These are phyloP conservation scores for Vulpes vulpes DNA, from an alignment of 2,113 vertebrate genomes.

Conservation along the genomic window DNA sequence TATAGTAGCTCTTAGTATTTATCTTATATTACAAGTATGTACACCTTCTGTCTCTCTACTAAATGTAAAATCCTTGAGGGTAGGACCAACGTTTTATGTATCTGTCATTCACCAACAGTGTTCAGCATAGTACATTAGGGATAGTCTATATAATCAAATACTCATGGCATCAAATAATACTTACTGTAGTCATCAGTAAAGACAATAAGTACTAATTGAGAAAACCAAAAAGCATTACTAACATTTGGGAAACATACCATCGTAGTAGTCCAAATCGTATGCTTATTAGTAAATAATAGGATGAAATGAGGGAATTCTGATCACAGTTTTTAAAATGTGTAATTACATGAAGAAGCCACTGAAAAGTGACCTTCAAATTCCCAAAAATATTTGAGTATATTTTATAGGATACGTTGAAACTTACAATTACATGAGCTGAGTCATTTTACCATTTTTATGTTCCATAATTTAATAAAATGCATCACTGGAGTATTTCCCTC, in stretches of 20 bases:
- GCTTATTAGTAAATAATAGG: neutral
- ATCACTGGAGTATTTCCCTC: neutral
- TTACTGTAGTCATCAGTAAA: neutral
- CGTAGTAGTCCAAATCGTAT: neutral
- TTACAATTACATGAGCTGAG: neutral
- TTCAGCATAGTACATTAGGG: neutral
- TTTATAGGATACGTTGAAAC: neutral
- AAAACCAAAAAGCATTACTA: neutral
- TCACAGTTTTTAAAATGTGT: neutral
- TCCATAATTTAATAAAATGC: slow-evolving; percentile 17
- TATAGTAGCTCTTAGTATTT: neutral
- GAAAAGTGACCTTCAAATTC: neutral
- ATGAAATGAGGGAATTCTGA: neutral
- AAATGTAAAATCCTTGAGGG: neutral
- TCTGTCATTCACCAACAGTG: neutral
- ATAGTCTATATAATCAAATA: slow-evolving; percentile 11
- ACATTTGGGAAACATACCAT: neutral
- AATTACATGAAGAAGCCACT: neutral
- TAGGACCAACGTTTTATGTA: neutral
- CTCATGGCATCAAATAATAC: neutral
- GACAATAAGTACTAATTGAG: neutral
- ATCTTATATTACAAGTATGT: neutral
- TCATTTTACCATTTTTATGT: neutral
- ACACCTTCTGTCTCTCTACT: neutral
- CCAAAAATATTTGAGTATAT: neutral